Base-by-base conservation (phyloP, 1,140 invertebrate genomes). In the Stenopsyche tienmushanensis region DNA sequence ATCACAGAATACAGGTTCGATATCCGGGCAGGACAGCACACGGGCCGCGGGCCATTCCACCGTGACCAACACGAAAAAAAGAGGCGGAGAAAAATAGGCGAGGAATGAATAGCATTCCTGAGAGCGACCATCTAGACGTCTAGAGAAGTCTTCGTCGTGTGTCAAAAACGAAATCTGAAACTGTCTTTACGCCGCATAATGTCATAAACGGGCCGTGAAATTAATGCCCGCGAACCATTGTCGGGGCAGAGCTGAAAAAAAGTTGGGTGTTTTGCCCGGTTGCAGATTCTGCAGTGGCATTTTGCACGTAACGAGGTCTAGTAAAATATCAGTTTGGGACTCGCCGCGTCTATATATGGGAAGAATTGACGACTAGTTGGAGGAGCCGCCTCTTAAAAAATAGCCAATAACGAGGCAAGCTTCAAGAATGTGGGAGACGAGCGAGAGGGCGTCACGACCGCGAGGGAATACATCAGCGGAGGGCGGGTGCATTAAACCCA, bases 71-170 rank as follows among this genome's bases (percentile, higher is more conserved):
- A 18, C 5, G 44, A 9, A 15, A 47, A 47, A 47, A 47, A 47
- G 44, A 47, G 44, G 44, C 44, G 44, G 44, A 47, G 44, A 47
- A 47, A 47, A 47, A 47, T 47, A 47, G 44, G 17, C 44, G 18
- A 47, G 17, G 44, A 47, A 47, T 47, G 44, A 47, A 47, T 47
- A 47, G 17, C 44, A 47, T 47, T 47, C 44, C 17, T 47, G 3
- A 34, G 29, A 13, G 5, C 29, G 5, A 13, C 29, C 29, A 5
- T 34, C 29, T 13, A n/a, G n/a, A n/a, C n/a, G n/a, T n/a, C n/a
- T 8, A n/a, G 34, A 39, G n/a, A n/a, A n/a, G n/a, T 7, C 34
- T 7, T 7, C 34, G n/a, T n/a, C n/a, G n/a, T n/a, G n/a, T n/a
- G n/a, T n/a, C n/a, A n/a, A n/a, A n/a, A n/a, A n/a, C n/a, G n/a